Percentiles rank a stretch among this genome's conserved stretches.
phyloP scores from a whole-genome alignment of 2,888 invertebrate genomes.

The Caenorhabditis doughertyi region DNA sequence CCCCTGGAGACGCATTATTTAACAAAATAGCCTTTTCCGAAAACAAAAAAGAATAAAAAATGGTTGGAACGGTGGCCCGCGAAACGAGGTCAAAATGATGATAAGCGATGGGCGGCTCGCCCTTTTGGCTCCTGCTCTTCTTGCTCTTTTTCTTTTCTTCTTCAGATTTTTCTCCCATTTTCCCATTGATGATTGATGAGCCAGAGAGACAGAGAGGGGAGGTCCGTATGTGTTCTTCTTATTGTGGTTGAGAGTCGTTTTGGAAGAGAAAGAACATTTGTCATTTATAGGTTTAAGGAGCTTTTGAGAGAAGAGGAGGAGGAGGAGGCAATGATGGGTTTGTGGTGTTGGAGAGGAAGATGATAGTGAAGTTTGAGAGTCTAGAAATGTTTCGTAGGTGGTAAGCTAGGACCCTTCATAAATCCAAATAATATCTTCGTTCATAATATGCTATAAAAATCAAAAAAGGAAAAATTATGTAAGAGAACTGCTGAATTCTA shows the following conservation, averaged over 20 bases:
- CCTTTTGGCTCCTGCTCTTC: not conserved
- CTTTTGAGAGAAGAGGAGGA: not conserved
- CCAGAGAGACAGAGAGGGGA: not conserved
- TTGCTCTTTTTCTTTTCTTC: not conserved
- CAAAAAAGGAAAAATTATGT: no score
- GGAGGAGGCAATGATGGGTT: not conserved
- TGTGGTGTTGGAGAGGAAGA: not conserved
- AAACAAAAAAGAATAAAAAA: not conserved
- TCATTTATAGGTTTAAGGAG: slow-evolving; percentile 25
- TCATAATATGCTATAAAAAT: no score
- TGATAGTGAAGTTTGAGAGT: no score
- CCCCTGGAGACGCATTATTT: not conserved
- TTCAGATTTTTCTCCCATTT: no score
- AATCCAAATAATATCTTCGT: no score
- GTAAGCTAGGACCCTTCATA: no score
- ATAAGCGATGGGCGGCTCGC: slow-evolving; percentile 23
- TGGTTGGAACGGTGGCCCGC: not conserved
- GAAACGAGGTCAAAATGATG: slow-evolving; percentile 21
- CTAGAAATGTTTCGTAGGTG: no score
- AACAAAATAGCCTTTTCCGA: not conserved
- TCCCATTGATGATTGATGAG: slow-evolving; percentile 26
- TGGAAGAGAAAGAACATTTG: slow-evolving; percentile 28
- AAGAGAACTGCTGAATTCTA: no score
- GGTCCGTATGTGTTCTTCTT: not conserved
- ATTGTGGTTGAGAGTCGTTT: not conserved